phyloP scores from a whole-genome alignment of 2,797 vertebrate genomes.

The Craterocephalus amniculus region DNA sequence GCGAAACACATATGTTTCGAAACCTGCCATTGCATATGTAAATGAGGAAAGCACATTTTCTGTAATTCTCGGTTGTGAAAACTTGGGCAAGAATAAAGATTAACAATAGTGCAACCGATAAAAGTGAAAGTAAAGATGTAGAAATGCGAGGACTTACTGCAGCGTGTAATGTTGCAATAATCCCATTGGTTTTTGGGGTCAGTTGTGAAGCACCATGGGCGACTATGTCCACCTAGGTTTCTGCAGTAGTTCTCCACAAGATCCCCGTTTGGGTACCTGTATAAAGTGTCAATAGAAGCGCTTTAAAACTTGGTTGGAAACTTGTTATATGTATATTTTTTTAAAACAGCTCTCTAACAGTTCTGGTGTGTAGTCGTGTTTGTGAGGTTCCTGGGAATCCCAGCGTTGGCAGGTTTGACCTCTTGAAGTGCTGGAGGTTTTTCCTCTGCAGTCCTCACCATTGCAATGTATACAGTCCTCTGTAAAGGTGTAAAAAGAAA shows the following conservation, averaged over 20 bases:
- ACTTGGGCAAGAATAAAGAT: background rate
- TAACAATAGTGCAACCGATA: no score
- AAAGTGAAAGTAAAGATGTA: background rate
- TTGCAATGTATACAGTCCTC: constrained; percentile 94
- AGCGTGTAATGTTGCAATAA: constrained; percentile 88
- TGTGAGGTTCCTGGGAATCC: constrained; percentile 89
- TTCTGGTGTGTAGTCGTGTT: constrained; percentile 90
- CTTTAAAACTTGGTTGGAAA: background rate
- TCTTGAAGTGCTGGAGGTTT: constrained; percentile 81
- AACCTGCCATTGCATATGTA: no score
- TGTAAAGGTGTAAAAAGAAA: constrained; percentile 56
- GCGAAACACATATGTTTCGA: no score
- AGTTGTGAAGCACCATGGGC: constrained; percentile 94
- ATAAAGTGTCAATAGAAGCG: background rate
- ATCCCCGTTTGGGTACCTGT: constrained; percentile 91
- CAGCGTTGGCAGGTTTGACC: constrained; percentile 89
- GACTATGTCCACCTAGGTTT: constrained; percentile 92
- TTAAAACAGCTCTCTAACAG: constrained; percentile 85
- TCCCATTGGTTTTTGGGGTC: constrained; percentile 89
- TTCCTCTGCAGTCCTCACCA: constrained; percentile 92
- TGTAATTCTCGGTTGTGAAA: background rate
- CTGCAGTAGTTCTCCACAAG: constrained; percentile 93
- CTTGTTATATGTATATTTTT: background rate
- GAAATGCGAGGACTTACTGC: constrained; percentile 78
- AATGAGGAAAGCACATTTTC: no score